Base-by-base conservation (phyloP, 2,113 vertebrate genomes). In the Donacobius atricapilla region DNA sequence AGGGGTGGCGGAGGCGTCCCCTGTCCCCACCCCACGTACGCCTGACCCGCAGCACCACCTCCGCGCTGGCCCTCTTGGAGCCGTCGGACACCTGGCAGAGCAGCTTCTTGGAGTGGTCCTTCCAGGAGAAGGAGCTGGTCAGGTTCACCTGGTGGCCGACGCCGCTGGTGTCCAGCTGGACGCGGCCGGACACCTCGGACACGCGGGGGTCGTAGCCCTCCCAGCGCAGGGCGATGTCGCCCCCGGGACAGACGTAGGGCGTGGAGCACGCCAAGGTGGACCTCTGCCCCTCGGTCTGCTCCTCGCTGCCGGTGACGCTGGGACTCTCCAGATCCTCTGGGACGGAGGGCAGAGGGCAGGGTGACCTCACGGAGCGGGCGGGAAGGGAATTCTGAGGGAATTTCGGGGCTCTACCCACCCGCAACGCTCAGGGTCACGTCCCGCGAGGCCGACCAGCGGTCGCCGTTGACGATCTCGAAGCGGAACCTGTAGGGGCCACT, bases 401-500 rank as follows among this genome's bases (percentile, higher is more conserved):
- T 7, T 22, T 1, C 0, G 1, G 22, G 0, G 2, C 35, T 3
- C 0, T 1, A 69, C 93, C 35, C 77, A 96, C 95, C 78, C 0
- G 76, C 76, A 31, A 95, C 2, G 0, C 80, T 96, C 80, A 98
- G 72, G 2, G 1, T 2, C 44, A 97, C 96, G 0, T 96, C 96
- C 84, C 2, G 89, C 5, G 1, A 3, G 0, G 96, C 97, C 0
- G 51, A 86, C 98, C 98, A 98, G 33, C 96, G 87, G 79, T 98
- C 95, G 0, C 11, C 61, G 0, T 95, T 69, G 10, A 80, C 2
- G 57, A 98, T 97, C 96, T 98, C 98, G 0, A 98, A 98, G 87
- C 98, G 96, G 94, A 98, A 98, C 31, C 71, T 63, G 70, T 97
- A 98, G 28, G 47, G 3, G 8, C 98, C 98, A 0, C 83, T 42